These are phyloP conservation scores for Drosophila gunungcola DNA, from an alignment of 1,140 invertebrate species.

Conservation along the genomic window DNA sequence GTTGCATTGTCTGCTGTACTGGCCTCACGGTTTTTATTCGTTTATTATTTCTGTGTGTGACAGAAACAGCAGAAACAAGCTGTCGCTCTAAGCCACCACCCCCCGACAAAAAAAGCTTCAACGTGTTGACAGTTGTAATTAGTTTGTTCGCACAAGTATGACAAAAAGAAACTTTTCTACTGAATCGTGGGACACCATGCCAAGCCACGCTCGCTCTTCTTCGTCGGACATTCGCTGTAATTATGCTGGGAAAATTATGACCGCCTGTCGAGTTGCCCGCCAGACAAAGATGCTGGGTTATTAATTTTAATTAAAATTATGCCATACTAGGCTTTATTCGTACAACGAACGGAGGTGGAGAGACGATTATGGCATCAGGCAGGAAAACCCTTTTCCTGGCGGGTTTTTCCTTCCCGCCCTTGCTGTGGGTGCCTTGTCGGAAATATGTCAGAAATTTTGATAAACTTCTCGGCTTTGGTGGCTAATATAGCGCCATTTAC, in stretches of 20 bases:
- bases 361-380: slow-evolving; percentile 47
- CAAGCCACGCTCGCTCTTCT: slow-evolving; percentile 12
- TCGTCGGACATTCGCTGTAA: slow-evolving; percentile 52
- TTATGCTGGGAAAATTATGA: slow-evolving; percentile 77
- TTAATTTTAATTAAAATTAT: slow-evolving; percentile 84
- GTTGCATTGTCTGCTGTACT: slow-evolving; percentile 35
- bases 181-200: slow-evolving; percentile 7
- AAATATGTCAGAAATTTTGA: slow-evolving; percentile 38
- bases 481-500: slow-evolving; percentile 63
- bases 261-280: slow-evolving; percentile 68
- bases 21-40: slow-evolving; percentile 50
- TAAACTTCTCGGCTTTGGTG: slow-evolving; percentile 51
- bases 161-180: slow-evolving; percentile 74
- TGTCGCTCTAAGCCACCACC: slow-evolving; percentile 36
- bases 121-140: slow-evolving; percentile 83
- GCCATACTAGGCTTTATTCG: slow-evolving; percentile 59
- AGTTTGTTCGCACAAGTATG: slow-evolving; percentile 82
- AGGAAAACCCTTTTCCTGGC: slow-evolving; percentile 24
- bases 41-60: slow-evolving; percentile 55
- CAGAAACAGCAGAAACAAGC: slow-evolving; percentile 56
- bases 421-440: slow-evolving; percentile 10
- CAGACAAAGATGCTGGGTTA: slow-evolving; percentile 63
- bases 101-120: slow-evolving; percentile 18
- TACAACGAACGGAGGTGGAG: slow-evolving; percentile 12
- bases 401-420: neutral